Percentiles rank a stretch among this genome's conserved stretches.
phyloP scores from a whole-genome alignment of 2,888 invertebrate species.

The Flexamia atlantica region DNA sequence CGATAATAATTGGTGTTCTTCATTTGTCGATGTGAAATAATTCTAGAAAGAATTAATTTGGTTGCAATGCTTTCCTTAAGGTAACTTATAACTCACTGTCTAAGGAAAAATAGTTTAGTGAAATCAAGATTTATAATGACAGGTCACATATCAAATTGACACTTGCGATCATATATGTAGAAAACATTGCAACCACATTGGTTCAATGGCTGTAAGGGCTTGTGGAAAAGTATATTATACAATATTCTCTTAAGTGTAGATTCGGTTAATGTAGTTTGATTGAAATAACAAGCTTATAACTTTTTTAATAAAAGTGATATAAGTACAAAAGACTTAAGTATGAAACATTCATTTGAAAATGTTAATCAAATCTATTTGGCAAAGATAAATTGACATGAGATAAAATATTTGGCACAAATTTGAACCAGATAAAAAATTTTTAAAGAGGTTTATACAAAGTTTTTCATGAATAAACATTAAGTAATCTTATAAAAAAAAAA shows the following conservation, averaged over 20 bases:
- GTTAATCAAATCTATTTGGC: conserved; percentile 24
- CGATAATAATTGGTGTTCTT: conserved; percentile 46
- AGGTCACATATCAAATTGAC: background rate
- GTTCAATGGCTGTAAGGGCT: conserved; percentile 40
- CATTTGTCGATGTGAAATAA: conserved; percentile 40
- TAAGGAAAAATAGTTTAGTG: background rate
- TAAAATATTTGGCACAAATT: conserved; percentile 49
- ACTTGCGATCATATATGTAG: background rate
- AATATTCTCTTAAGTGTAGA: background rate
- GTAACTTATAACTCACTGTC: background rate
- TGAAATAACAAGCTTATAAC: background rate
- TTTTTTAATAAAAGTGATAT: background rate
- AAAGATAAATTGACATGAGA: conserved; percentile 39
- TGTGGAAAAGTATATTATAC: conserved; percentile 6
- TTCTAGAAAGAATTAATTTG: conserved; percentile 7
- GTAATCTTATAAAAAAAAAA: too few relatives aligned
- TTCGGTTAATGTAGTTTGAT: background rate
- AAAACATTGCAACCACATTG: conserved; percentile 44
- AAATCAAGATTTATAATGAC: too few relatives aligned
- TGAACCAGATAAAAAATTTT: conserved; percentile 16
- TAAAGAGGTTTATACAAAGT: too few relatives aligned
- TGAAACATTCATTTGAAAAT: background rate
- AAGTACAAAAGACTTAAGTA: conserved; percentile 15
- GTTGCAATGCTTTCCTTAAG: conserved; percentile 32
- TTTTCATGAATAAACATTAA: too few relatives aligned